Base-by-base conservation (phyloP, 2,113 vertebrate genomes). In the Hyla sarda region DNA sequence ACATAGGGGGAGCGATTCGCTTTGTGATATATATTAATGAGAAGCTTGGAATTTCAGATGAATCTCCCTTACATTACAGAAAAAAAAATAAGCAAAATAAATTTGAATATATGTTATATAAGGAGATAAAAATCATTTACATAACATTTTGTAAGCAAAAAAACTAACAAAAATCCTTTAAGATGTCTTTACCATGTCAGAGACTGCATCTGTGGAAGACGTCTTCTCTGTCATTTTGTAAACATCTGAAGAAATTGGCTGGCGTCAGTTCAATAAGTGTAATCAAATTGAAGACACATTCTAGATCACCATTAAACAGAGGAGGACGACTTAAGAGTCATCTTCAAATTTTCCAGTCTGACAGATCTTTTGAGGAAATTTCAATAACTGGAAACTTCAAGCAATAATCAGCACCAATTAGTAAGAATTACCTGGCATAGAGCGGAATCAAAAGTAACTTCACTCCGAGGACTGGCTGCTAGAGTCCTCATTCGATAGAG, bases 221-320 rank as follows among this genome's bases (percentile, higher is more conserved):
- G 67, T 71, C 41, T 71, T 71, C 67, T 23, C 8, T 71, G 8
- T 71, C 34, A 41, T 54, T 30, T 28, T 52, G 48, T 77, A 77
- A 77, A 77, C 47, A 50, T 77, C 48, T 77, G n/a, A 77, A 54
- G 47, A 32, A 76, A 76, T 76, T 52, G 73, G 73, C 48, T 54
- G 74, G 48, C 50, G 17, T 77, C 25, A 54, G 48, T 19, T 77
- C 48, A 54, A 52, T 54, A 54, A 52, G 28, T 21, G 74, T 77
- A 52, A 50, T 77, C 50, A 32, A 28, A 50, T 52, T 77, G 48
- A 32, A 47, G 47, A 54, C 50, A 54, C 48, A 54, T 77, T 32
- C 74, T 19, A 50, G 47, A 25, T 32, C 52, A 30, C 74, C 48
- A 52, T 1, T 32, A 21, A 77, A 52, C 45, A 75, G 47, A 41